phyloP scores from a whole-genome alignment of 2,888 invertebrate species.

The Sminthurinus aureus region DNA sequence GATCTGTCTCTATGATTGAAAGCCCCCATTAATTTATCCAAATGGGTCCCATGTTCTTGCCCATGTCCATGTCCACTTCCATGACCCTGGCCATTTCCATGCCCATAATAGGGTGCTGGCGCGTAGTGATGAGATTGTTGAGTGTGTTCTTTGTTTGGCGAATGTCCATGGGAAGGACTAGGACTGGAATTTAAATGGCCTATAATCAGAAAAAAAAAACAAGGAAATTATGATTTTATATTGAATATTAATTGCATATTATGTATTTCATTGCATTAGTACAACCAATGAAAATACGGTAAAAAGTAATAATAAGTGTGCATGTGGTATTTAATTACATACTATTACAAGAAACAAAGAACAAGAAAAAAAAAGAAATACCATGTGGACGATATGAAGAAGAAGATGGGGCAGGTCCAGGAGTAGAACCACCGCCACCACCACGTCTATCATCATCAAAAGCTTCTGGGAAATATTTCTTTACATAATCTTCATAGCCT shows the following conservation, averaged over 20 bases:
- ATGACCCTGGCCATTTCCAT: slow-evolving; percentile 64
- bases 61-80: background rate
- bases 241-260: no score
- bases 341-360: no score
- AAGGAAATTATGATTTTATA: no score
- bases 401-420: slow-evolving; percentile 36
- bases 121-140: slow-evolving; percentile 52
- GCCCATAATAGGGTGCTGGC: slow-evolving; percentile 49
- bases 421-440: slow-evolving; percentile 30
- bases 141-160: slow-evolving; percentile 51
- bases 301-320: no score
- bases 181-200: slow-evolving; percentile 36
- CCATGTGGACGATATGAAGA: slow-evolving; percentile 45
- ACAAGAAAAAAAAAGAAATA: slow-evolving; percentile 6
- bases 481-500: slow-evolving; percentile 65
- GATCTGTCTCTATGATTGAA: slow-evolving; percentile 77
- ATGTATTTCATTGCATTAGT: no score
- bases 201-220: background rate
- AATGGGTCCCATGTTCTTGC: slow-evolving; percentile 63
- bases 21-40: slow-evolving; percentile 76
- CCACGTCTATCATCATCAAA: slow-evolving; percentile 61
- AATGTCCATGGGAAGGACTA: slow-evolving; percentile 32
- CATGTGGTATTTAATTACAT: no score
- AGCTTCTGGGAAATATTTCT: slow-evolving; percentile 63
- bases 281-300: no score